A percentile compares a stretch with the other conserved stretches of the same genome.
phyloP scores from a whole-genome alignment of 2,888 invertebrate species.

The Salpingus planirostris region DNA sequence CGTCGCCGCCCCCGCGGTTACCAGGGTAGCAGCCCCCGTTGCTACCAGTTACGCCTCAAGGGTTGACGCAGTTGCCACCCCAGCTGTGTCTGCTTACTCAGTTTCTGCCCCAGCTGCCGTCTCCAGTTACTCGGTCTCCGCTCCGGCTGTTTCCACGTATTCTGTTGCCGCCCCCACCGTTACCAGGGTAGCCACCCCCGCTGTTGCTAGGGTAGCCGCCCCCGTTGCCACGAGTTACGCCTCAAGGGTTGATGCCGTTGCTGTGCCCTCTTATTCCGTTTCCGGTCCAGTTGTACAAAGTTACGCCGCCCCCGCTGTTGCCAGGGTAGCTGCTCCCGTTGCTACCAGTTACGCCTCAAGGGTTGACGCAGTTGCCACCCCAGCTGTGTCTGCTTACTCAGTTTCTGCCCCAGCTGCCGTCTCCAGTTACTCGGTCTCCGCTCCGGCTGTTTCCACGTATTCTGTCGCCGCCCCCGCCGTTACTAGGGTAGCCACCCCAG shows the following conservation, averaged over 20 bases:
- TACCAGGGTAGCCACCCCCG: conserved; percentile 33
- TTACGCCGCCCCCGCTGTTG: neutral
- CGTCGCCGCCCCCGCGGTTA: conserved; percentile 1
- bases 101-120: conserved; percentile 1
- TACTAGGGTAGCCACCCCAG: conserved; percentile 24
- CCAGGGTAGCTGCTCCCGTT: conserved; percentile 12
- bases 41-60: conserved; percentile 15
- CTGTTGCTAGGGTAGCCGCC: neutral
- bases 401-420: conserved; percentile 22
- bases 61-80: conserved; percentile 21
- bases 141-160: neutral
- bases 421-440: conserved; percentile 46
- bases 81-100: conserved; percentile 5
- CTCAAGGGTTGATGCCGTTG: neutral
- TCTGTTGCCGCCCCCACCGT: conserved; percentile 28
- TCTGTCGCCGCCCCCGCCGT: conserved; percentile 15
- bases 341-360: conserved; percentile 10
- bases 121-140: neutral
- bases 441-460: neutral
- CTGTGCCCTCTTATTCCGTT: no score
- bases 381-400: conserved; percentile 1
- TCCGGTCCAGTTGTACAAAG: neutral
- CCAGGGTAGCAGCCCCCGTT: conserved; percentile 12
- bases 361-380: neutral
- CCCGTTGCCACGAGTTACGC: neutral